Base-by-base conservation (phyloP, 2,888 invertebrate genomes). In the Slavum lentiscoides region DNA sequence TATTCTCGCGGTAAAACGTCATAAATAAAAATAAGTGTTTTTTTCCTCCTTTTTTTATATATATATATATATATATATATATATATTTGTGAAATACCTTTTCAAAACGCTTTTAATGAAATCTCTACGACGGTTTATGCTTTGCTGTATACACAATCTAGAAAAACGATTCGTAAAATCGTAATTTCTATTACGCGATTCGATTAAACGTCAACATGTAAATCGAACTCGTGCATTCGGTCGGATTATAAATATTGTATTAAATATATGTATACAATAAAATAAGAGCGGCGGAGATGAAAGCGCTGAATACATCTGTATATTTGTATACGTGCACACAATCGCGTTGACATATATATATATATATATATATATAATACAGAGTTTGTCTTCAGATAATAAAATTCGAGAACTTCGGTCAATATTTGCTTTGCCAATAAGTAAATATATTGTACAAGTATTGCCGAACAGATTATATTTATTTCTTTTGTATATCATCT, bases 351-450 rank as follows among this genome's bases (percentile, higher is more conserved):
- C 70, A 59, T n/a, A n/a, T n/a, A n/a, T n/a, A n/a, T n/a, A n/a
- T n/a, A n/a, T n/a, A n/a, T n/a, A n/a, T n/a, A 59, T 72, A 39
- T 13, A 13, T 30, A 30, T 30, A 30, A 30, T 30, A 62, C 9
- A n/a, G 0, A 23, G 23, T 17, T 37, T 2, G 19, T 37, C 4
- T 13, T 58, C 21, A 5, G n/a, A 43, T 58, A 21, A 72, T 59
- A 59, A 58, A 72, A 72, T 43, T 43, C 5, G 21, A 72, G 8
- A 59, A 59, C 9, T 53, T 64, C 15, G 21, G 64, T 74, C 13
- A 74, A 74, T 74, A 74, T 74, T 64, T 74, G 64, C 64, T n/a
- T n/a, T 8, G 64, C 37, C 53, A 64, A 64, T 15, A 37, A 64
- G 64, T 37, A 74, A 74, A 74, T 39, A 74, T 39, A 64, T 74